These are phyloP conservation scores for Pristionchus mayeri DNA, from an alignment of 2,888 invertebrate genomes.

Conservation along the genomic window DNA sequence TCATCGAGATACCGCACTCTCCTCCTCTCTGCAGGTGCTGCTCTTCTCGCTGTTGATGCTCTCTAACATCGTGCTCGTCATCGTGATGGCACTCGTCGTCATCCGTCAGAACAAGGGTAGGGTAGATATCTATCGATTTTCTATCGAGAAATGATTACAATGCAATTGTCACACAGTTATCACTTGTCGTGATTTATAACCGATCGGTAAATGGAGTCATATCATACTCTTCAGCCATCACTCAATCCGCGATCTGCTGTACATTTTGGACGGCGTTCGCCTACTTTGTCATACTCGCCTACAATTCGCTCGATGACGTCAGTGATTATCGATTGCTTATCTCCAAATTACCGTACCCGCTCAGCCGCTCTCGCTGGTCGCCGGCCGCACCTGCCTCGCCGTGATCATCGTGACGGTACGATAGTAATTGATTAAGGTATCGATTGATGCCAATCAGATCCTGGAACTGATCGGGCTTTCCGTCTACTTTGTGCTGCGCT, in stretches of 20 bases:
- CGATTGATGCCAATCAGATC: background rate
- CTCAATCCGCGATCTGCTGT: constrained; percentile 22
- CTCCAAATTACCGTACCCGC: background rate
- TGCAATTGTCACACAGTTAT: too few species aligned
- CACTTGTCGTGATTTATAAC: background rate
- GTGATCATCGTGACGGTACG: constrained; percentile 35
- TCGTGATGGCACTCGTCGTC: constrained; percentile 28
- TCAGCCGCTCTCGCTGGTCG: constrained; percentile 32
- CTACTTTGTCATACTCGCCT: constrained; percentile 38
- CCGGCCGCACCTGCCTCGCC: constrained; percentile 37
- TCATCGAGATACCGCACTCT: too few species aligned
- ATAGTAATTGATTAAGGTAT: background rate
- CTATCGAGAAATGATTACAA: constrained; percentile 5
- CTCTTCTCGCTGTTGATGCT: constrained; percentile 35
- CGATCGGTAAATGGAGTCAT: too few species aligned
- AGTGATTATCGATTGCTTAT: background rate
- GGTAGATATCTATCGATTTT: background rate
- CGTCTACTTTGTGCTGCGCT: constrained; percentile 40
- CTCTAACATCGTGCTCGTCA: constrained; percentile 14
- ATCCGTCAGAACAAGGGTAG: constrained; percentile 29
- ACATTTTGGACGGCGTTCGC: constrained; percentile 24
- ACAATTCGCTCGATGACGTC: constrained; percentile 42
- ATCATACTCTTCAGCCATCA: constrained; percentile 16
- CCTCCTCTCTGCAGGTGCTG: constrained; percentile 27
- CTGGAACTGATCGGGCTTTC: background rate